These are phyloP conservation scores for Nephrocerus scutellatus DNA, from an alignment of 2,888 invertebrate genomes.

Conservation along the genomic window DNA sequence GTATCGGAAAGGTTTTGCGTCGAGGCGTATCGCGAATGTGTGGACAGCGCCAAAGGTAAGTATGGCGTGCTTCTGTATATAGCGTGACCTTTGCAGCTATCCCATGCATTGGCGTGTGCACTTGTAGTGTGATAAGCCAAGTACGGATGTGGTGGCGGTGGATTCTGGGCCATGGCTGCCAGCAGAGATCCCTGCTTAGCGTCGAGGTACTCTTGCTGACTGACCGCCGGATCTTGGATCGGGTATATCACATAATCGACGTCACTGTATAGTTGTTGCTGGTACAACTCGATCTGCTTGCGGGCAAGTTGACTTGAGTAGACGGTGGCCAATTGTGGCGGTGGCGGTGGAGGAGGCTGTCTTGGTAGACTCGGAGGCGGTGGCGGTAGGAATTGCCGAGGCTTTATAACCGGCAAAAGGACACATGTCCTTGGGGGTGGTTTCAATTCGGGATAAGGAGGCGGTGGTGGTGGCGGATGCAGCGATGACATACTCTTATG, in stretches of 20 bases:
- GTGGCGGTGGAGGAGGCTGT: constrained; percentile 59
- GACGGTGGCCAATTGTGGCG: constrained; percentile 63
- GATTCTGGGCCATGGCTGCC: constrained; percentile 59
- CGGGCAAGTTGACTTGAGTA: constrained; percentile 63
- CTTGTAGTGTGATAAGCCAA: constrained; percentile 48
- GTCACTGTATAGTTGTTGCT: constrained; percentile 83
- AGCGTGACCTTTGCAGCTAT: constrained; percentile 58
- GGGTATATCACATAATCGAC: constrained; percentile 90
- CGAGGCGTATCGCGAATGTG: constrained; percentile 67
- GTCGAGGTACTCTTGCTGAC: constrained; percentile 85
- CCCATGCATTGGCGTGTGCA: constrained; percentile 38
- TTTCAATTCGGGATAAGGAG: constrained; percentile 43
- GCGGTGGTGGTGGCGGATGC: constrained; percentile 32
- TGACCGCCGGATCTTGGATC: constrained; percentile 79
- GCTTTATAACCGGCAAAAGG: constrained; percentile 57
- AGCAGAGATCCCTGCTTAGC: constrained; percentile 64
- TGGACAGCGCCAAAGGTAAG: constrained; percentile 60
- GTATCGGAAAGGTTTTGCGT: constrained; percentile 73
- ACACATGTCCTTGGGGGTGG: constrained; percentile 51
- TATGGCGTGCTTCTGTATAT: constrained; percentile 80
- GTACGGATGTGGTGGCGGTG: constrained; percentile 53
- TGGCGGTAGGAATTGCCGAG: constrained; percentile 55
- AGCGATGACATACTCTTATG: constrained; percentile 57
- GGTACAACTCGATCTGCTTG: constrained; percentile 78
- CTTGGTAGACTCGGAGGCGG: constrained; percentile 61